These are phyloP conservation scores for Lichenostomus cassidix DNA, from an alignment of 2,113 vertebrate genomes.

Conservation along the genomic window DNA sequence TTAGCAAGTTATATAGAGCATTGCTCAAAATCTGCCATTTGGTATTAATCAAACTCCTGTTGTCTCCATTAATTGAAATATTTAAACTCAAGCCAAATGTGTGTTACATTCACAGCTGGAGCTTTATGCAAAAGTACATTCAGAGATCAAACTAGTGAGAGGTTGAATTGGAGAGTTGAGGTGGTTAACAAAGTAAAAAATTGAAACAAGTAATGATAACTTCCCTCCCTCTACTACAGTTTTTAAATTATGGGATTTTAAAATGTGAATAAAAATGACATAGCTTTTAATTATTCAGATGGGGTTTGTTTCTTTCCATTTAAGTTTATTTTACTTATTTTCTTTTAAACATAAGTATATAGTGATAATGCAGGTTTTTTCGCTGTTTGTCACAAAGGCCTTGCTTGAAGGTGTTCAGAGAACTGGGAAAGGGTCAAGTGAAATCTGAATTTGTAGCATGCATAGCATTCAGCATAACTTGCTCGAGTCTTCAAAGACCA, in stretches of 20 bases:
- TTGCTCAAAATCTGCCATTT: conserved; percentile 77
- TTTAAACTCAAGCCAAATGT: conserved; percentile 71
- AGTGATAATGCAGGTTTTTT: background rate
- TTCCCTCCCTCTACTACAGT: background rate
- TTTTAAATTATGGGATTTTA: background rate
- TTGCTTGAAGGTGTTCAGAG: background rate
- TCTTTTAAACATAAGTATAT: background rate
- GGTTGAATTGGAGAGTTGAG: background rate
- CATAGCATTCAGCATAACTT: background rate
- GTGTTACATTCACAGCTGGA: conserved; percentile 52
- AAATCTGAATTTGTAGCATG: background rate
- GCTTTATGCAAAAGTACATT: conserved; percentile 30
- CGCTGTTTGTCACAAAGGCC: background rate
- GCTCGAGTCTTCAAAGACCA: background rate
- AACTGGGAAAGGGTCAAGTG: background rate
- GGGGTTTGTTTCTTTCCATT: background rate
- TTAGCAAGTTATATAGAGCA: conserved; percentile 75
- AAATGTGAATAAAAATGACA: background rate
- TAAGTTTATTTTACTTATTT: background rate
- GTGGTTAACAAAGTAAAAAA: conserved; percentile 8
- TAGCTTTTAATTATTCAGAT: background rate
- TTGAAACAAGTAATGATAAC: background rate
- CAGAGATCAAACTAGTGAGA: conserved; percentile 38
- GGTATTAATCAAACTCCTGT: conserved; percentile 80
- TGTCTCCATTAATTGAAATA: conserved; percentile 81